phyloP scores from a whole-genome alignment of 2,113 vertebrate genomes.

The Nyctereutes procyonoides region DNA sequence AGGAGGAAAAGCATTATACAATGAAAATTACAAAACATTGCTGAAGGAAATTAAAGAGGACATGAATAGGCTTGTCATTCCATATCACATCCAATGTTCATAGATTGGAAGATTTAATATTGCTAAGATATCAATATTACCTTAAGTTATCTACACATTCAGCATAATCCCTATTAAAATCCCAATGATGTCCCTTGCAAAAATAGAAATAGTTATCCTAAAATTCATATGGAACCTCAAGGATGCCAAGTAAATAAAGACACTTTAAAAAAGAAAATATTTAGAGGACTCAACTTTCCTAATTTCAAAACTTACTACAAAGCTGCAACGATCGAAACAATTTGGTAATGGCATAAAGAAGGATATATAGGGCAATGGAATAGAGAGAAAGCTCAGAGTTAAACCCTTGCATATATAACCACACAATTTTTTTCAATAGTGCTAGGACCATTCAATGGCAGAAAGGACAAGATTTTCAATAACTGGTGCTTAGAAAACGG shows the following conservation, averaged over 20 bases:
- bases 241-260: not conserved
- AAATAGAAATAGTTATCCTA: not conserved
- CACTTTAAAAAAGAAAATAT: not conserved
- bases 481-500: not conserved
- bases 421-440: not conserved
- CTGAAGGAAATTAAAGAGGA: not conserved
- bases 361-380: not conserved
- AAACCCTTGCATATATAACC: not conserved
- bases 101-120: not conserved
- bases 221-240: not conserved
- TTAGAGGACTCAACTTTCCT: not conserved
- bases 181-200: not conserved
- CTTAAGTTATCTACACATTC: not conserved
- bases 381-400: not conserved
- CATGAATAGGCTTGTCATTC: not conserved
- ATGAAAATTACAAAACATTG: not conserved
- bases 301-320: not conserved
- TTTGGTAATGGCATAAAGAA: not conserved
- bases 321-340: not conserved
- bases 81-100: not conserved
- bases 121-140: not conserved
- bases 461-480: not conserved
- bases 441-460: not conserved
- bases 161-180: not conserved
- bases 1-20: not conserved